Evolutionary conservation across 2,888 invertebrate species (phyloP).

Genomic region (Argyresthia goedartella): DNA sequence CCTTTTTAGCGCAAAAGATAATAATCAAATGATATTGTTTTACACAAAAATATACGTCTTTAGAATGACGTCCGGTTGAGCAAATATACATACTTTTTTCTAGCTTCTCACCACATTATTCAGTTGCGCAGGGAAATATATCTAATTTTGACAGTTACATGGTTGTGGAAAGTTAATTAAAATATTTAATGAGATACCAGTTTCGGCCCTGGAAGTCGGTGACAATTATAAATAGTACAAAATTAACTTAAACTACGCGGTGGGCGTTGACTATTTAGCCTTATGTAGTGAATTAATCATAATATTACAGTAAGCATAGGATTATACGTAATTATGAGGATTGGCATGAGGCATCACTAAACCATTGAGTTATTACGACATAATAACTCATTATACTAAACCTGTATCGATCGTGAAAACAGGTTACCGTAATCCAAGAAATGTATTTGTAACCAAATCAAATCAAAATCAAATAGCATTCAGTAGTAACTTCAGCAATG

Average conservation of each 20-base stretch:
- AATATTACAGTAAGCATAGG: neutral
- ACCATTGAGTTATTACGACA: neutral
- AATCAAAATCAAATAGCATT: neutral
- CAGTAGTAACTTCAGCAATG: slow-evolving; percentile 1
- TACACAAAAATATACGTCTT: neutral
- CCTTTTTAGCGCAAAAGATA: slow-evolving; percentile 5
- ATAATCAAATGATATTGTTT: neutral
- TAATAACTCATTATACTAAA: neutral
- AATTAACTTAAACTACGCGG: slow-evolving; percentile 48
- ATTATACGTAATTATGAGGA: neutral
- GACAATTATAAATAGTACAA: slow-evolving; percentile 62
- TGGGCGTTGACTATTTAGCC: slow-evolving; percentile 26
- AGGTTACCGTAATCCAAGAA: no score
- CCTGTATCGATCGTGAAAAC: no score
- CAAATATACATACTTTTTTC: neutral
- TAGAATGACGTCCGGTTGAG: neutral
- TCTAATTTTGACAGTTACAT: slow-evolving; percentile 48
- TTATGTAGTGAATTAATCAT: neutral
- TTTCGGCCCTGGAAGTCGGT: slow-evolving; percentile 45
- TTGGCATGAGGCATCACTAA: neutral
- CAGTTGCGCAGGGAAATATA: slow-evolving; percentile 18
- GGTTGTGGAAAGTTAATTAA: slow-evolving; percentile 58
- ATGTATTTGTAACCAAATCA: no score
- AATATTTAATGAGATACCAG: slow-evolving; percentile 60
- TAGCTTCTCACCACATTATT: neutral